These are phyloP conservation scores for Galagoides demidoff DNA, from an alignment of 2,797 vertebrate genomes.

Conservation along the genomic window DNA sequence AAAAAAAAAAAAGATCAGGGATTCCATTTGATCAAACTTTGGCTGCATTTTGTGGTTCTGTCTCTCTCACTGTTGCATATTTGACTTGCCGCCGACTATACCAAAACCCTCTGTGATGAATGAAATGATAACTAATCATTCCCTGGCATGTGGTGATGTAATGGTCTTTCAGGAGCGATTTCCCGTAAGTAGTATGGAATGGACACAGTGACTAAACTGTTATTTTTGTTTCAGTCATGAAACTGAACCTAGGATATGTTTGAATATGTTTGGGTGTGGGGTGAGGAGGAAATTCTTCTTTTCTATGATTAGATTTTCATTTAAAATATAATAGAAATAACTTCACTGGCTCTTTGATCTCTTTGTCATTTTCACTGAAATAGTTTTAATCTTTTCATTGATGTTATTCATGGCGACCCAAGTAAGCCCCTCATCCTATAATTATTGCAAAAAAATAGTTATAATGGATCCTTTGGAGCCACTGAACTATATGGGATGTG, in stretches of 20 bases:
- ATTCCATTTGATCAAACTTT: neutral
- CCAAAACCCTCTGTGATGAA: neutral
- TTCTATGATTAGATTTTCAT: slow-evolving; percentile 19
- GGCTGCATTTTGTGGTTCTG: neutral
- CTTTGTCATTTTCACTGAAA: slow-evolving; percentile 68
- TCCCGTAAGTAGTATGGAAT: neutral
- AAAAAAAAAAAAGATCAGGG: neutral
- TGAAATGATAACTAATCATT: neutral
- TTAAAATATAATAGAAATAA: neutral
- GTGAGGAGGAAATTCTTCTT: neutral
- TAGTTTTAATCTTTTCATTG: slow-evolving; percentile 76
- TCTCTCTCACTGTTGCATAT: neutral
- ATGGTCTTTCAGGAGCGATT: neutral
- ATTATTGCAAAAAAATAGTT: slow-evolving; percentile 71
- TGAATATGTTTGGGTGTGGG: neutral
- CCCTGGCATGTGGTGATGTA: neutral
- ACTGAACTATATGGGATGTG: neutral
- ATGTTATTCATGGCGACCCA: slow-evolving; percentile 70
- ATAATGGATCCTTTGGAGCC: slow-evolving; percentile 59
- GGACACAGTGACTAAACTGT: neutral
- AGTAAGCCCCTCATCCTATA: slow-evolving; percentile 77
- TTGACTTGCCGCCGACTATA: neutral
- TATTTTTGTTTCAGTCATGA: neutral
- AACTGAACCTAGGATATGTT: accelerated
- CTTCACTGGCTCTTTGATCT: slow-evolving; percentile 63